Base-by-base conservation (phyloP, 2,113 vertebrate genomes). In the Beaufortia kweichowensis region DNA sequence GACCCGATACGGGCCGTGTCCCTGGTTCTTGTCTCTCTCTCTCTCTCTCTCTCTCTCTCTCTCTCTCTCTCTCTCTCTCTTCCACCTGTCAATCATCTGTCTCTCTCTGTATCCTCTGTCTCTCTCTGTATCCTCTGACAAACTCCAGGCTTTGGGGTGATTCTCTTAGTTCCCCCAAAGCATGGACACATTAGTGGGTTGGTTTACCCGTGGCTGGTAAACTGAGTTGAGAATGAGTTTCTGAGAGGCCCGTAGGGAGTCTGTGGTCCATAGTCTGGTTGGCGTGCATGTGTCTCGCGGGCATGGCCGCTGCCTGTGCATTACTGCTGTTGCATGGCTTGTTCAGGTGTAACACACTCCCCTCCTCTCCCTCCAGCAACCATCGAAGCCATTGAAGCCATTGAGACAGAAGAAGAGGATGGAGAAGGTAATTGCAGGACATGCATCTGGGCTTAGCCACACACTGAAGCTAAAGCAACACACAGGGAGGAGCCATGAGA, bases 361-460 rank as follows among this genome's bases (percentile, higher is more conserved):
- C 86, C 89, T 90, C 89, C 90, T 90, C 77, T 85, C 61, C 89
- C 79, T 78, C 64, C 91, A 94, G 93, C 93, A 88, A 93, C 93
- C 87, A 91, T 92, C 80, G 92, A 93, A 89, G 92, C 92, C 89
- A 93, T 93, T 81, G 92, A 93, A 92, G 92, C 92, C 87, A 89
- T 91, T 86, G 93, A 94, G 89, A 75, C 90, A 24, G 85, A 87
- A 83, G 86, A 81, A 86, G 89, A 91, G 82, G 91, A 93, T 78
- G 60, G 86, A 88, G 92, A 94, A 93, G 93, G 93, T 94, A 92
- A 92, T 84, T 75, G 21, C 82, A 86, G 70, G 74, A 80, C 78
- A 80, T 79, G 73, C n/a, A n/a, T n/a, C n/a, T 66, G 73, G 68
- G 73, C n/a, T 43, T 24, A 53, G 21, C 23, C 4, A 65, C 21